Evolutionary conservation across 1,140 invertebrate species (phyloP), one percentile per base, ranked within the genome.

Genomic region (Popillia japonica): DNA sequence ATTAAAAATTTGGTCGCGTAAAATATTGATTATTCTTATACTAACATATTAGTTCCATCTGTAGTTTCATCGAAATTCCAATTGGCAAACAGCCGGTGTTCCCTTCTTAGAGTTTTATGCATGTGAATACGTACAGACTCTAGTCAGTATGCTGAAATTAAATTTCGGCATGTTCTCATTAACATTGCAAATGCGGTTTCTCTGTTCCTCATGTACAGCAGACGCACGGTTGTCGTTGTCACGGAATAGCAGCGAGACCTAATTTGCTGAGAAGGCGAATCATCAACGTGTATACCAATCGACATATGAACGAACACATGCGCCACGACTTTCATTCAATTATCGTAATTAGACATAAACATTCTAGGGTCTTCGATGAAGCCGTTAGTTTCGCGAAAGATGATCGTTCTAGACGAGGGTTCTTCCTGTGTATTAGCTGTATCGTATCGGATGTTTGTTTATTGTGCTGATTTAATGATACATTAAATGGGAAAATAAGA

Each of bases 261-360:
- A 68, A 68, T 68, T 68, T 68, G 22, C 20, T 20, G 22, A 68
- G 61, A 9, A 68, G 27, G 61, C 23, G 22, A 68, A 34, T 22
- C 61, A 9, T 55, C 48, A 34, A 27, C 22, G 11, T 68, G 61
- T 68, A 64, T 64, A 4, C 14, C 59, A 22, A 48, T 48, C 44
- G 14, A 64, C 20, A 6, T 22, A 64, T 9, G 6, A n/a, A 17
- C 59, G 59, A n/a, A 64, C 3, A 23, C 9, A 64, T 17, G 59
- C 59, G 17, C 17, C 22, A 11, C 22, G 22, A 68, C 22, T 68
- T 68, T 34, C 61, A 68, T 34, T 68, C 61, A 68, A 68, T 68
- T 68, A 68, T 22, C 61, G 61, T 68, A 68, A 68, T 68, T 68
- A 68, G 23, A 68, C 27, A 68, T 68, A 68, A 68, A 68, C 61